Evolutionary conservation across 53 echinoderm and acorn worm genomes (phyloP), one percentile per base, ranked within the genome.

Genomic region (Luidia sarsii): DNA sequence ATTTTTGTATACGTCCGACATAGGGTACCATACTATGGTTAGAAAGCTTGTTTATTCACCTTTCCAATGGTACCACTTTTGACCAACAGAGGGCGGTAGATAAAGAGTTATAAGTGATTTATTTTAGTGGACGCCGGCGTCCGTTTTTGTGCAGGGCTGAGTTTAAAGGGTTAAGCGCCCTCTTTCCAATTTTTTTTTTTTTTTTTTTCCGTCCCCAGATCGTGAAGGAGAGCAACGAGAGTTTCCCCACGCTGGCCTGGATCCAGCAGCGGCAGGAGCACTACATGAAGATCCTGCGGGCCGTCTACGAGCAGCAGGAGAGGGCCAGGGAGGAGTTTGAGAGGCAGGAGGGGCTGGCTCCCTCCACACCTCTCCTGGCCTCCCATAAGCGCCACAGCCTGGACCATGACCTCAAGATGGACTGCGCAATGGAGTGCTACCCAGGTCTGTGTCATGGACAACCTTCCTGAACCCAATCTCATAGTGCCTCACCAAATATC

Each of bases 221-320:
- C 71, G 93, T 93, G 3, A 88, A 82, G 43, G 77, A 82, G 20
- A 88, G 88, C 68, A 77, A 70, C 21, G 91, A 96, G 10, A 88
- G 83, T 19, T 96, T 96, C 48, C 96, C 93, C 14, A 50, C 88
- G 1, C 79, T 83, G 72, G 52, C 73, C 35, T 93, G 90, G 93
- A 96, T 96, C 48, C 85, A 83, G 53, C 90, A 96, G 64, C 45
- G 90, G 10, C 96, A 96, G 39, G 82, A 88, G 21, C 77, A 92
- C 75, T 90, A 96, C 89, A 96, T 96, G 88, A 75, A 60, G 66
- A 92, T 90, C 80, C 72, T 95, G 11, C 80, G 85, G 39, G 87
- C 87, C 59, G 95, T 95, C 46, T 95, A 92, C 23, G 92, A 92
- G 85, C 89, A 95, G 27, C 95, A 95, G 77, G 90, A 95, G 87